Evolutionary conservation across 1,140 invertebrate species (phyloP), one percentile per base, ranked within the genome.

Genomic region (Palaemon carinicauda): DNA sequence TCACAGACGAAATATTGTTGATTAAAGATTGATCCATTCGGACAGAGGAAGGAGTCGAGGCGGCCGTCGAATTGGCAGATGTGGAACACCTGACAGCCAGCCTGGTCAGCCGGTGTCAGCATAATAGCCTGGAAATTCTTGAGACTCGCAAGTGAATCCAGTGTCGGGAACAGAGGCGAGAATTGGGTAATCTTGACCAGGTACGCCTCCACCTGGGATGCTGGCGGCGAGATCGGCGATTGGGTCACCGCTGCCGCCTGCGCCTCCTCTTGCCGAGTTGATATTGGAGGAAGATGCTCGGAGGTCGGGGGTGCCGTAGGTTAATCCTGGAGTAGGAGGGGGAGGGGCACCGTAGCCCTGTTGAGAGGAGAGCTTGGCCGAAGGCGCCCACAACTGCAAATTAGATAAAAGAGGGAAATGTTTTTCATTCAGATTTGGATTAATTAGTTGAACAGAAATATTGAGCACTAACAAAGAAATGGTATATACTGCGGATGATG

Each of bases 131-230:
- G 92, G 90, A 87, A 89, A 90, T 65, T 90, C 77, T 73, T 92
- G 91, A 50, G 91, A 89, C 33, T 89, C 89, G 84, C 92, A 93
- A 53, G 90, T 89, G 88, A 93, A 93, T 12, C 84, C 65, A 5
- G 92, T 92, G 53, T 90, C 87, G 0, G 92, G 92, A 41, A 92
- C 89, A 27, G 79, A 87, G 12, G 84, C 87, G 73, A 86, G 92
- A 79, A 90, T 91, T n/a, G 92, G 92, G 87, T 92, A 93, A 87
- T 93, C 92, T 17, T 88, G 85, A 54, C 92, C 92, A 21, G 92
- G 91, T 27, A 90, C 89, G 41, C 92, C 92, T 21, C 82, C 82
- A 17, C 82, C 82, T 21, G 91, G 91, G 75, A 91, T 82, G 53
- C 60, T 82, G 53, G 53, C 80, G 19, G 80, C 80, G 53, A 82